Base-by-base conservation (phyloP, 2,113 vertebrate species). In the Enhydra lutris region DNA sequence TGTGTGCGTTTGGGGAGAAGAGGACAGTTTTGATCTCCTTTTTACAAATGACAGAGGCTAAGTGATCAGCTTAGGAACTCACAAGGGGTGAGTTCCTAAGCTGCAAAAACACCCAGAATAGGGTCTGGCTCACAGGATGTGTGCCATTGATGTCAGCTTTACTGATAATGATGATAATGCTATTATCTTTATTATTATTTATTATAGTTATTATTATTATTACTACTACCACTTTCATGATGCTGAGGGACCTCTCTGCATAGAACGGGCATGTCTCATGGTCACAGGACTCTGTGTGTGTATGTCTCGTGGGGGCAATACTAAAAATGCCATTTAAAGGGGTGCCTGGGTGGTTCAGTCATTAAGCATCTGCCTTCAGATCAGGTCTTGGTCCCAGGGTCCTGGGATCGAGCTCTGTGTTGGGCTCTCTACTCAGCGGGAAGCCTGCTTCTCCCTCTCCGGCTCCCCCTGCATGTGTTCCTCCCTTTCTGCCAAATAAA, bases 41-140 rank as follows among this genome's bases (percentile, higher is more conserved):
- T 74, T 87, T 94, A 24, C 26, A 52, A 71, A 74, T 36, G 45
- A 80, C 87, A 67, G 61, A 59, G n/a, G 65, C 45, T 45, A 55
- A 73, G 73, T 31, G 76, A 94, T 88, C 7, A n/a, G 59, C 59
- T 79, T 79, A 36, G 36, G 50, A 88, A 50, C 20, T 45, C 67
- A 50, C 31, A 31, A 47, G 9, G 79, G 42, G 3, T 81, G 39
- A 42, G 39, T 39, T 39, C 39, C 39, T 42, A 42, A 89, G 63
- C 63, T 36, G 55, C 79, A 57, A 42, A 45, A 52, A 17, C 55
- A 36, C n/a, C 34, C 67, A 10, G 67, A 36, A 20, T 20, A 69
- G 67, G 67, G 34, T n/a, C 34, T 69, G 12, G 34, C 63, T 94
- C 50, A 61, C n/a, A n/a, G n/a, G 24, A 63, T 34, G 26, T 31